phyloP scores from a whole-genome alignment of 2,888 invertebrate genomes.

The Hemicrepidius hirtus region DNA sequence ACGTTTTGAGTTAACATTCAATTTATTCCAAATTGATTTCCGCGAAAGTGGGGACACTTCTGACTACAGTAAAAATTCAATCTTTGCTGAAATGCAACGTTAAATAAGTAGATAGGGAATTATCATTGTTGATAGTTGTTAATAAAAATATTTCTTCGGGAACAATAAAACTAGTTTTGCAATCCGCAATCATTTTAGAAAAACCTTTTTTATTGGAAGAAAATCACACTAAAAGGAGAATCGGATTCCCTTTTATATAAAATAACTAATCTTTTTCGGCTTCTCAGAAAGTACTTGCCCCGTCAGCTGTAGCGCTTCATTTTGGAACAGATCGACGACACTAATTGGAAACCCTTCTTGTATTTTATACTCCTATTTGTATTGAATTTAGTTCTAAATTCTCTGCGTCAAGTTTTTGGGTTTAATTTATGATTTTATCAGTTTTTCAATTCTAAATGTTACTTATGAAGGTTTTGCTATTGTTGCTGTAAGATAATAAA shows the following conservation, averaged over 20 bases:
- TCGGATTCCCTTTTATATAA: constrained; percentile 8
- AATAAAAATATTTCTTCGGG: too few species aligned
- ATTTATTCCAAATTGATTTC: constrained; percentile 15
- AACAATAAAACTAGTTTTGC: too few species aligned
- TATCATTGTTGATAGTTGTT: too few species aligned
- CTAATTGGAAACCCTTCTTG: constrained; percentile 22
- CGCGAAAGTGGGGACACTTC: neutral
- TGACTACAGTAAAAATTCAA: neutral
- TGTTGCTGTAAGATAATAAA: too few species aligned
- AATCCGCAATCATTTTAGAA: too few species aligned
- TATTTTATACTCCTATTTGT: neutral
- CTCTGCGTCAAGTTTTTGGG: neutral
- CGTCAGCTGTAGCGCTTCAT: constrained; percentile 24
- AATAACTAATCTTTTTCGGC: constrained; percentile 26
- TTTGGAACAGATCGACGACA: constrained; percentile 21
- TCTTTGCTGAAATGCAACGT: neutral
- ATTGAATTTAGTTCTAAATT: constrained; percentile 5
- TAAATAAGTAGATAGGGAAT: too few species aligned
- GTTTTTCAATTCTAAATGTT: too few species aligned
- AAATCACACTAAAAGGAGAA: constrained; percentile 8
- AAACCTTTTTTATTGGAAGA: neutral
- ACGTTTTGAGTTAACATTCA: constrained; percentile 27
- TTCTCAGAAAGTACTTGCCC: constrained; percentile 16
- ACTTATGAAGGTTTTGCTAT: too few species aligned
- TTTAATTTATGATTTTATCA: too few species aligned